Base-by-base conservation (phyloP, 64 coral and sea anemone genomes). In the Platygyra sinensis region DNA sequence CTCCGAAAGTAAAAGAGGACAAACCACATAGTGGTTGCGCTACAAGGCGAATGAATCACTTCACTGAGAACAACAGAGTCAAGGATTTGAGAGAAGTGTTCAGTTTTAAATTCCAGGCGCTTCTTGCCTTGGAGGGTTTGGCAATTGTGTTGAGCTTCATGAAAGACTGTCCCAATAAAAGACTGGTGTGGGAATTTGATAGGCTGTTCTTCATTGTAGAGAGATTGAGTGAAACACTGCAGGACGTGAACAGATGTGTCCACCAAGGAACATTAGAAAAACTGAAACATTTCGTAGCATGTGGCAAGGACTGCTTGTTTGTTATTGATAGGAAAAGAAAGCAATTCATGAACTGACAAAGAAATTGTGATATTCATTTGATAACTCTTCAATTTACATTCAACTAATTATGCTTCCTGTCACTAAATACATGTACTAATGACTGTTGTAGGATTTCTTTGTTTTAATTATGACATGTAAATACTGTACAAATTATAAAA, bases 101-200 rank as follows among this genome's bases (percentile, higher is more conserved):
- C 39, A 60, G 89, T 32, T 96, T 96, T 67, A 84, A 80, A 27
- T 87, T 90, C 12, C 94, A 93, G 75, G 94, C 94, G n/a, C 91
- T 76, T 51, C 86, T 96, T 93, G 87, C 89, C 2, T n/a, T 93
- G 50, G 94, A 96, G 69, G 94, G 94, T 17, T 51, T 89, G 30
- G 94, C 94, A 22, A 96, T 93, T 33, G 72, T 85, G 59, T 65
- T 91, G 51, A 83, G 80, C 52, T 72, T 96, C 10, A 90, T 62
- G 8, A 90, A 54, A 83, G 78, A 82, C 69, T 46, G 59, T 12
- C 76, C 93, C 18, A 29, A 72, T 12, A 89, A 87, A 27, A 75
- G 57, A 59, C 72, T 76, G 17, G 61, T 87, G 14, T 65, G 79
- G 31, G 65, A 28, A 75, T 93, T 96, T 72, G 29, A 51, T 6